A percentile compares a stretch with the other conserved stretches of the same genome.
Evolutionary conservation across 2,888 invertebrate genomes (phyloP).

Genomic region (Acronicta psi): DNA sequence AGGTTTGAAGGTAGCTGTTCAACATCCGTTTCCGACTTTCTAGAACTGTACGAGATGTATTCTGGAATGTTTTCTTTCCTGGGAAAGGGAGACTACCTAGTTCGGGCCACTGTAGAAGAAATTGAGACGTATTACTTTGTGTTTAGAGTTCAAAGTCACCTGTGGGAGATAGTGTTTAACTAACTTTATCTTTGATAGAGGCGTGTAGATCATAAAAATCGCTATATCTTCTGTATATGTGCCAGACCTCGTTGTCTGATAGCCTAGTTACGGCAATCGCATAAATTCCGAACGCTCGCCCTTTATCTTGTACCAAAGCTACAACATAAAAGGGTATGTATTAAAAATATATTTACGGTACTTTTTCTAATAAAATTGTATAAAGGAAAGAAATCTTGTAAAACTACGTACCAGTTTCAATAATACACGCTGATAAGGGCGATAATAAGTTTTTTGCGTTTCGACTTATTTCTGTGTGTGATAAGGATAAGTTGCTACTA

Average conservation of each 20-base stretch:
- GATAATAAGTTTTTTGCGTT: constrained; percentile 80
- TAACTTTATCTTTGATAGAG: constrained; percentile 92
- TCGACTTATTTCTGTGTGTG: constrained; percentile 81
- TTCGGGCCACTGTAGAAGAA: constrained; percentile 91
- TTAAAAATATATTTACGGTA: too few relatives aligned
- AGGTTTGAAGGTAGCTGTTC: constrained; percentile 93
- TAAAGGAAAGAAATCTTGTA: too few relatives aligned
- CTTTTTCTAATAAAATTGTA: not conserved
- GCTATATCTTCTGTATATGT: constrained; percentile 97
- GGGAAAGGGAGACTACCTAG: constrained; percentile 94
- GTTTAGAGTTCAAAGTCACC: constrained; percentile 1
- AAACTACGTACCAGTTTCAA: constrained; percentile 90
- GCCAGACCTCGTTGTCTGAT: constrained; percentile 94
- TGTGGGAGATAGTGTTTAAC: not conserved
- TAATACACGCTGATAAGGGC: constrained; percentile 89
- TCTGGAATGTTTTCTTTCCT: constrained; percentile 97
- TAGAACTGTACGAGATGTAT: constrained; percentile 94
- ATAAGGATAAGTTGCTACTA: constrained; percentile 75
- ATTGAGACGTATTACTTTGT: not conserved
- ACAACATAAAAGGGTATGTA: constrained; percentile 22
- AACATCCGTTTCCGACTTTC: constrained; percentile 95
- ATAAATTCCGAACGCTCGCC: constrained; percentile 96
- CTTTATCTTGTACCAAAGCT: constrained; percentile 94
- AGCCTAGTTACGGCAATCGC: constrained; percentile 94
- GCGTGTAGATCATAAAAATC: constrained; percentile 97